Percentiles rank a stretch among this genome's conserved stretches.
Conservation (phyloP, 2,888 invertebrate genomes). For the Resseliella maxima region DNA sequence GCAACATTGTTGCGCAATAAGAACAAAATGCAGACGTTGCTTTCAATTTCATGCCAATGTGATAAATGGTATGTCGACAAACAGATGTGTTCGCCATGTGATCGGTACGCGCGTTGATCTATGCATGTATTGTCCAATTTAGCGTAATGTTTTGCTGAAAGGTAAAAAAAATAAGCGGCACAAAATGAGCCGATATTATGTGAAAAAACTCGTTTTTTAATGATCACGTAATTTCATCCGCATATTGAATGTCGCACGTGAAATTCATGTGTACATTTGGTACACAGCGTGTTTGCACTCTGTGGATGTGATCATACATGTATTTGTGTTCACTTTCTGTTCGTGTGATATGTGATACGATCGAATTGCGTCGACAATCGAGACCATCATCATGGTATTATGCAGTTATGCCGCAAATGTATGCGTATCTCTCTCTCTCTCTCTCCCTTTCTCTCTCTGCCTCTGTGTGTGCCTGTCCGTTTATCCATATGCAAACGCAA, state of each 20-base stretch:
- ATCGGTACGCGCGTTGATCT: not conserved
- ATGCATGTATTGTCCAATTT: conserved; percentile 13
- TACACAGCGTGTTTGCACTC: not conserved
- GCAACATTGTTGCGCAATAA: conserved; percentile 14
- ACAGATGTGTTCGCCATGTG: conserved; percentile 43
- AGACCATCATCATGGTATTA: conserved; percentile 21
- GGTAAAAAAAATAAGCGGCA: not conserved
- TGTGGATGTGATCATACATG: not conserved
- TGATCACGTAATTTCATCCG: conserved; percentile 54
- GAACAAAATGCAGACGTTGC: conserved; percentile 31
- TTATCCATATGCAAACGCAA: not conserved
- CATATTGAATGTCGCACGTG: conserved; percentile 46
- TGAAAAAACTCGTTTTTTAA: conserved; percentile 52
- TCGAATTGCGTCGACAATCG: not conserved
- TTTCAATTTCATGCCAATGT: conserved; percentile 22
- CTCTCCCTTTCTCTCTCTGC: too few species aligned
- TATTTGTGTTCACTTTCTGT: not conserved
- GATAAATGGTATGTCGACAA: conserved; percentile 30
- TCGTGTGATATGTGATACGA: conserved; percentile 6
- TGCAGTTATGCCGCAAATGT: not conserved
- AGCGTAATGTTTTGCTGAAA: not conserved
- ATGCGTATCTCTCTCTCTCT: too few species aligned
- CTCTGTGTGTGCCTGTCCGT: not conserved
- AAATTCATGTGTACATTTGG: conserved; percentile 14
- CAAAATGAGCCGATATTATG: conserved; percentile 15